These are phyloP conservation scores for Diarsia dahlii DNA, from an alignment of 2,888 invertebrate species.

Conservation along the genomic window DNA sequence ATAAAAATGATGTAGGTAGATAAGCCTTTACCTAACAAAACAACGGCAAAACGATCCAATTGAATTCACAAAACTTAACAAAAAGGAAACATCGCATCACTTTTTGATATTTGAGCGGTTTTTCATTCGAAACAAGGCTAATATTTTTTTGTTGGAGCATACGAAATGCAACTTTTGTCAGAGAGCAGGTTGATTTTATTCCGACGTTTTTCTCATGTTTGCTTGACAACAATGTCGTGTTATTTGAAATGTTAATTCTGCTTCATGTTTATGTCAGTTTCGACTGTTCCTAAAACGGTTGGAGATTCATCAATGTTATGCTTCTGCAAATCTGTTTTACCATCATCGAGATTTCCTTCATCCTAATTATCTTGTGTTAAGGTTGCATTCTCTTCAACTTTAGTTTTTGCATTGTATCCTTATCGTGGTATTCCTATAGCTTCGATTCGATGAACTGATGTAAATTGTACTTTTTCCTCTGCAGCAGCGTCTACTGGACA, in stretches of 20 bases:
- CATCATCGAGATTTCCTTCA: conserved; percentile 2
- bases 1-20: neutral
- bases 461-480: conserved; percentile 80
- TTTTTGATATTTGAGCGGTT: conserved; percentile 60
- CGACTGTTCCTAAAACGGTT: conserved; percentile 84
- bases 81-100: conserved; percentile 57
- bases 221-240: conserved; percentile 83
- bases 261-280: conserved; percentile 85
- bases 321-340: conserved; percentile 66
- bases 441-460: conserved; percentile 85
- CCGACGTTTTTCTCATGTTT: conserved; percentile 72
- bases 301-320: conserved; percentile 86
- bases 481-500: conserved; percentile 80
- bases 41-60: conserved; percentile 7
- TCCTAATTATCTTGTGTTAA: conserved; percentile 14
- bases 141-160: conserved; percentile 74
- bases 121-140: conserved; percentile 67
- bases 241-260: conserved; percentile 88
- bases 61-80: conserved; percentile 42
- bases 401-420: conserved; percentile 26
- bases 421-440: conserved; percentile 70
- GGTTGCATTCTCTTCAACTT: conserved; percentile 28
- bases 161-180: conserved; percentile 74
- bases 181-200: conserved; percentile 81
- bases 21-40: conserved; percentile 2